Evolutionary conservation across 2,888 invertebrate genomes (phyloP), one percentile per base, ranked within the genome.

Genomic region (Apamea monoglypha): DNA sequence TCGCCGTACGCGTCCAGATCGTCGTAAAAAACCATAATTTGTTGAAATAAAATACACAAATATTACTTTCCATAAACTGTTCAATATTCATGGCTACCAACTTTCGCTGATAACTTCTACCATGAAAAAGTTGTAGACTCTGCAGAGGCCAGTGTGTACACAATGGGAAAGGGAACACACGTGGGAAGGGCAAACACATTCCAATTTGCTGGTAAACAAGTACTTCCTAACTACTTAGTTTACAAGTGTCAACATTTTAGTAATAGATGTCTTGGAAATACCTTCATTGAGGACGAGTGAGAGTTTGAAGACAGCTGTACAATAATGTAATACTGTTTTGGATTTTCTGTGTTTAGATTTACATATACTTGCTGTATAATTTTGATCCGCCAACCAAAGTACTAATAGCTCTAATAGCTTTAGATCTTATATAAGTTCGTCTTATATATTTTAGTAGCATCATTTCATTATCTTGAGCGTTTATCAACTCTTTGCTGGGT

Each of bases 101-200:
- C 86, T 86, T 87, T 86, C 87, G 71, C 86, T 86, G 66, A 78
- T 76, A 82, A 63, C 59, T 77, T 79, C 69, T 50, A 78, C 76
- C 71, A 80, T 78, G 76, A 82, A 85, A 72, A 85, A 72, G 77
- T 63, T 56, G 59, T 76, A 76, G 71, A 67, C 66, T 72, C 66
- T 69, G 59, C 50, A 71, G 64, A 73, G 76, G 73, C 74, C 64
- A 74, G 67, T 83, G 74, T 85, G 85, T 82, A 91, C 86, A 90
- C 87, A 90, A 84, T 82, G 78, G 80, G 88, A 92, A 92, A 92
- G 91, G 91, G 92, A 88, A 90, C 91, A 85, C 85, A 91, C 90
- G 93, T 95, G 95, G 92, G 95, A 95, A 94, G 91, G 82, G 91
- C 91, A 95, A 95, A 95, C 84, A 94, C 87, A 92, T 88, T 87